Percentiles rank a stretch among this genome's conserved stretches.
These are phyloP conservation scores for Caracal caracal DNA, from an alignment of 2,113 vertebrate species.

Conservation along the genomic window DNA sequence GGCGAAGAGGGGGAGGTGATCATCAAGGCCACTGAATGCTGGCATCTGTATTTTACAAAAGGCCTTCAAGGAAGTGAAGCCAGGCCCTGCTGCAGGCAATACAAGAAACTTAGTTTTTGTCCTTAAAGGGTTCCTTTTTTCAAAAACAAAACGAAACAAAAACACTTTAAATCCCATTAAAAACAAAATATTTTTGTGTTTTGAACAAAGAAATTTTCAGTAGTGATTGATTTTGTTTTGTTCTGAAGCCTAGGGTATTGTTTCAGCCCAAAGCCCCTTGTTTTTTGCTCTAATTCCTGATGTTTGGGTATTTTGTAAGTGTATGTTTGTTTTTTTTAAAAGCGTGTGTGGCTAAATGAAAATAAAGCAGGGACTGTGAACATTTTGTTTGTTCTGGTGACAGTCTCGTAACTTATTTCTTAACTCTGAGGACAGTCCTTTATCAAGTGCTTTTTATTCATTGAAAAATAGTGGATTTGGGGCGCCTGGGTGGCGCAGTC, in stretches of 20 bases:
- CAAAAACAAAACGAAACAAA: not conserved
- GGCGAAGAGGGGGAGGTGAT: not conserved
- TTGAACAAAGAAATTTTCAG: slow-evolving; percentile 58
- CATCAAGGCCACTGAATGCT: not conserved
- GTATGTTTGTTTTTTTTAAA: slow-evolving; percentile 43
- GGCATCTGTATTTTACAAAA: not conserved
- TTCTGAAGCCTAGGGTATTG: slow-evolving; percentile 10
- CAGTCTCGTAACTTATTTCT: not conserved
- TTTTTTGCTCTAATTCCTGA: slow-evolving; percentile 25
- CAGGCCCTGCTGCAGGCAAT: not conserved
- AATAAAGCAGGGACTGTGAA: slow-evolving; percentile 73
- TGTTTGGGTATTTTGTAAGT: slow-evolving; percentile 52
- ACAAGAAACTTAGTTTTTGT: not conserved
- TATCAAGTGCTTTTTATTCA: slow-evolving; percentile 3
- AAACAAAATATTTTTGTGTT: slow-evolving; percentile 29
- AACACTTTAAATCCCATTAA: not conserved
- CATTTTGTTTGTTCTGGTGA: not conserved
- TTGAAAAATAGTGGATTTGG: not conserved
- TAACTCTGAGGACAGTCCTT: not conserved
- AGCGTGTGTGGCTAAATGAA: slow-evolving; percentile 44
- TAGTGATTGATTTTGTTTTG: slow-evolving; percentile 21
- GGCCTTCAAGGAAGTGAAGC: not conserved
- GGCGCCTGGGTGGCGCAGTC: too few species aligned
- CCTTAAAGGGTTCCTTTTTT: not conserved
- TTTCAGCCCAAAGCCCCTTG: not conserved